Percentiles rank a stretch among this genome's conserved stretches.
Conservation (phyloP, 2,888 invertebrate genomes). For the Andrena trimmerana region DNA sequence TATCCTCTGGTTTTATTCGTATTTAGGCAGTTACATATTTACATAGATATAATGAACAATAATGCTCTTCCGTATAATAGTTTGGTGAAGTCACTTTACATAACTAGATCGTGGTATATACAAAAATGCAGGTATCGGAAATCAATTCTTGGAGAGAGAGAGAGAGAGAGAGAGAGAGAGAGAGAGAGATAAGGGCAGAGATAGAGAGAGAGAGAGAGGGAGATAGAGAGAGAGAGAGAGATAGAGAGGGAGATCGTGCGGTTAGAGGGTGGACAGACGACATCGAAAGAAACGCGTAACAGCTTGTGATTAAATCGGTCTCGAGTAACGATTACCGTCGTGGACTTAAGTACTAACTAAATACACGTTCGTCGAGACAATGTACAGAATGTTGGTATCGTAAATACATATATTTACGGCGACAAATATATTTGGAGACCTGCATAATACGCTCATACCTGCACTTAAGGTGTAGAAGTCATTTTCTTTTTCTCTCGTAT, state of each 20-base stretch:
- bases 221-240: too few relatives aligned
- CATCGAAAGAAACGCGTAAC: constrained; percentile 49
- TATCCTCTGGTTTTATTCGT: constrained; percentile 77
- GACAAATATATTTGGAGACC: constrained; percentile 47
- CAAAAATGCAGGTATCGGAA: constrained; percentile 74
- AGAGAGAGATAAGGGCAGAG: too few relatives aligned
- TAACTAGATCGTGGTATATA: constrained; percentile 76
- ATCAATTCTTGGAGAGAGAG: constrained; percentile 40
- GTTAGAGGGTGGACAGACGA: constrained; percentile 32
- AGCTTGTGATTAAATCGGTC: constrained; percentile 36
- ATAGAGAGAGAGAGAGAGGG: not conserved
- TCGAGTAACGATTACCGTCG: constrained; percentile 43
- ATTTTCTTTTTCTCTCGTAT: constrained; percentile 47
- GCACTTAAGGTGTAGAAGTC: constrained; percentile 62
- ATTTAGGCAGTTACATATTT: constrained; percentile 84
- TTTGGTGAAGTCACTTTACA: constrained; percentile 66
- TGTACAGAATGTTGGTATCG: constrained; percentile 56
- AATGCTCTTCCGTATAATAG: constrained; percentile 72
- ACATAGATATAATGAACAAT: constrained; percentile 83
- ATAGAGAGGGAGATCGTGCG: constrained; percentile 25
- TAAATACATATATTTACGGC: constrained; percentile 40
- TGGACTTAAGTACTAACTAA: constrained; percentile 52
- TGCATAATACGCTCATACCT: constrained; percentile 58
- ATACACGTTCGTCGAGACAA: constrained; percentile 42
- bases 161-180: too few relatives aligned